Base-by-base conservation (phyloP, 2,113 vertebrate genomes). In the Diphyllodes magnificus region DNA sequence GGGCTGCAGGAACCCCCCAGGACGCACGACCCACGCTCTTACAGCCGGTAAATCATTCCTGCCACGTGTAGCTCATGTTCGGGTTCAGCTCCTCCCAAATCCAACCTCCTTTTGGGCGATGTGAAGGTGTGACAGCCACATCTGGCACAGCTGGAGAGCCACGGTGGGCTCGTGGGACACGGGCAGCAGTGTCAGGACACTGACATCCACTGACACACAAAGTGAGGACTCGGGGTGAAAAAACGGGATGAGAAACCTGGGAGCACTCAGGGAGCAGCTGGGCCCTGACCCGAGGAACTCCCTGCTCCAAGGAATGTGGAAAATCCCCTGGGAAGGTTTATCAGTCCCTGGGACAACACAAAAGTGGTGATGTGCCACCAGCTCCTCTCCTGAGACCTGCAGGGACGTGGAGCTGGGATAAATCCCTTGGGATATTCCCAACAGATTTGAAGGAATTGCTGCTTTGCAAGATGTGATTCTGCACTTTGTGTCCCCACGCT, bases 41-140 rank as follows among this genome's bases (percentile, higher is more conserved):
- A 30, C 4, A 0, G 79, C 3, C 35, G 33, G 15, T 1, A 40
- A 89, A 45, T 23, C 42, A 0, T 2, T 12, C 11, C 83, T 20
- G 60, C 60, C 4, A 19, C 15, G 40, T 0, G 0, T 0, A 11
- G 42, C 0, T 44, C 1, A 2, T 0, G 4, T 4, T 5, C 0
- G 7, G 24, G 25, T 4, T 33, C 33, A 23, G 44, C 35, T 76
- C 49, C 50, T 24, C 11, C n/a, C 65, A 9, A 13, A 5, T 1
- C 5, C 53, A 35, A 1, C 3, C 14, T 11, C 0, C 0, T 4
- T 20, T 1, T 0, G 22, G 37, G 63, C 0, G 13, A 24, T 15
- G 30, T 45, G 6, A 12, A 35, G 69, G 61, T 22, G 4, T 3
- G 30, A 7, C 6, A 6, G 60, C 2, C 47, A 4, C 82, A 60